Conservation (phyloP, 2,797 vertebrate species). For the Channallabes apus region DNA sequence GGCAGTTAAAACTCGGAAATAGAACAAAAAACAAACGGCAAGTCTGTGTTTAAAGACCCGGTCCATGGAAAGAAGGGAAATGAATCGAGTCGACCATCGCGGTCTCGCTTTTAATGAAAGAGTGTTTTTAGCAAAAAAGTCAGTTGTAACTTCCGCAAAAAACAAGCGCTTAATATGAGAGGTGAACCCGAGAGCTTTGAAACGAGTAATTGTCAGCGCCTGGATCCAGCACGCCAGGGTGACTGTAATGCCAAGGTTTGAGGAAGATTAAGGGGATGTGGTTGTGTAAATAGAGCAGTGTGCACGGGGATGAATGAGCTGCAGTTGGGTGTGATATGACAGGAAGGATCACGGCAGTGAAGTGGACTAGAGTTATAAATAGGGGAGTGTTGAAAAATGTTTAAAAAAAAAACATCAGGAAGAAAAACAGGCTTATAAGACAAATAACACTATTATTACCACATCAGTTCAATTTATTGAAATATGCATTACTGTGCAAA, state of each 20-base stretch:
- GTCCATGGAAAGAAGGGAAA: constrained; percentile 53
- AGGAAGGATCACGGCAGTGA: constrained; percentile 9
- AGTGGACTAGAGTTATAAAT: background rate
- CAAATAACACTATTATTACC: background rate
- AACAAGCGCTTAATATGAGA: constrained; percentile 50
- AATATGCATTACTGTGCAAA: too few species aligned
- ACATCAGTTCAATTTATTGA: background rate
- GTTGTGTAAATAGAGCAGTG: constrained; percentile 38
- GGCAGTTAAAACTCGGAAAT: constrained; percentile 62
- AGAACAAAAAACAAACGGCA: constrained; percentile 56
- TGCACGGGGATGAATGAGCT: constrained; percentile 25
- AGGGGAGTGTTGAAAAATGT: background rate
- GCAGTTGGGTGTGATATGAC: constrained; percentile 17
- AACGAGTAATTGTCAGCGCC: constrained; percentile 50
- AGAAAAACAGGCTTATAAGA: background rate
- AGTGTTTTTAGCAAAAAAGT: constrained; percentile 57
- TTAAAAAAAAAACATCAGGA: background rate
- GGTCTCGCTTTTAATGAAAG: constrained; percentile 58
- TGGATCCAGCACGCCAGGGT: constrained; percentile 23
- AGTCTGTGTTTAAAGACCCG: constrained; percentile 55
- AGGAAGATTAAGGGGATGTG: constrained; percentile 46
- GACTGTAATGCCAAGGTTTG: constrained; percentile 39
- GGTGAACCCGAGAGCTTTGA: constrained; percentile 52
- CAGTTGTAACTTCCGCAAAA: constrained; percentile 44
- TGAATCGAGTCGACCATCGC: constrained; percentile 45